Conservation (phyloP, 2,888 invertebrate species). For the Hyposoter dolosus region DNA sequence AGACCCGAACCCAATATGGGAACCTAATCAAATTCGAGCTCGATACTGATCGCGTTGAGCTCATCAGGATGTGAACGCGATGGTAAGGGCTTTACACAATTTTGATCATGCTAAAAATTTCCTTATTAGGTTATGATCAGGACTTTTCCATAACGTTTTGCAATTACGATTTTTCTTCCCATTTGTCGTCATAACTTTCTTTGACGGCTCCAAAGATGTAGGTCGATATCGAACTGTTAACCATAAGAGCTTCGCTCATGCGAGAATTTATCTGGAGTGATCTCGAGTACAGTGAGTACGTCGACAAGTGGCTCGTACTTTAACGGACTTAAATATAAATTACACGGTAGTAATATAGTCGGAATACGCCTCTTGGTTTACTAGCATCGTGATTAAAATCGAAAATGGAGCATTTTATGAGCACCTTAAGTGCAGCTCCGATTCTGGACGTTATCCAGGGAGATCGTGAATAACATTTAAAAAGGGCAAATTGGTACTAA, state of each 20-base stretch:
- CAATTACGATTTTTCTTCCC: background rate
- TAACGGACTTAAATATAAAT: constrained; percentile 18
- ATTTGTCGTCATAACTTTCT: background rate
- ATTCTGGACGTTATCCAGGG: background rate
- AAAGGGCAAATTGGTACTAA: constrained; percentile 17
- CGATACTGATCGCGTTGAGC: too few relatives aligned
- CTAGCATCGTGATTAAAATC: background rate
- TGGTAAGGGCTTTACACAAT: too few relatives aligned
- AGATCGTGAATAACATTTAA: constrained; percentile 10
- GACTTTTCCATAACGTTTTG: background rate
- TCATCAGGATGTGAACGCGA: too few relatives aligned
- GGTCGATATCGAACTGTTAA: constrained; percentile 27
- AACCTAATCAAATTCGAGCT: too few relatives aligned
- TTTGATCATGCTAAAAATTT: too few relatives aligned
- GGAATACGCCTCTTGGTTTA: constrained; percentile 6
- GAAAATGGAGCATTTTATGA: constrained; percentile 36
- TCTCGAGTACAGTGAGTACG: background rate
- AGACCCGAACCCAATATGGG: too few relatives aligned
- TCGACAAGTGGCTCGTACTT: constrained; percentile 41
- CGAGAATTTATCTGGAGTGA: constrained; percentile 36
- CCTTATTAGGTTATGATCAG: too few relatives aligned
- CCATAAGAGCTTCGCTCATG: background rate
- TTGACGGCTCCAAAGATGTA: constrained; percentile 6
- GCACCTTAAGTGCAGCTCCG: background rate
- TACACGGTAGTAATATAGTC: constrained; percentile 1